A percentile compares a stretch with the other conserved stretches of the same genome.
phyloP scores from a whole-genome alignment of 2,888 invertebrate species.

The Drosophila fulvimacula region DNA sequence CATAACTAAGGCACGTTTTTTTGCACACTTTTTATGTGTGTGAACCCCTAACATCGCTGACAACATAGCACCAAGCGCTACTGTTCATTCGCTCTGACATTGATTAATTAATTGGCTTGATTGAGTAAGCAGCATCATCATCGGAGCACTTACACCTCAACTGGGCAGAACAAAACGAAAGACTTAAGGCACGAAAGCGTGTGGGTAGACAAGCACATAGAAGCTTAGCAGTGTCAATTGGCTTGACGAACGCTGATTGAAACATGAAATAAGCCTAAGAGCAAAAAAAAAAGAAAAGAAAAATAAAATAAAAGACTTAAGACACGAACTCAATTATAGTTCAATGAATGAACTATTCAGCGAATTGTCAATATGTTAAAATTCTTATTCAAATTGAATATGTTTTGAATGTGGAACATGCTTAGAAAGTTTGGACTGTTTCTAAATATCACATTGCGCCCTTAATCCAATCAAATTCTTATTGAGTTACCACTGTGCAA shows the following conservation, averaged over 20 bases:
- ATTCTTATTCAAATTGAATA: slow-evolving; percentile 35
- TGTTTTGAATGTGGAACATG: slow-evolving; percentile 20
- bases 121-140: slow-evolving; percentile 22
- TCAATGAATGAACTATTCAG: slow-evolving; percentile 28
- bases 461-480: slow-evolving; percentile 36
- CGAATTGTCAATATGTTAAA: slow-evolving; percentile 42
- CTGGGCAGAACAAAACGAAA: slow-evolving; percentile 38
- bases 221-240: slow-evolving; percentile 35
- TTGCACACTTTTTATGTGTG: slow-evolving; percentile 35
- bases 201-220: slow-evolving; percentile 51
- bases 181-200: slow-evolving; percentile 46
- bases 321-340: slow-evolving; percentile 38
- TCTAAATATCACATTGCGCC: slow-evolving; percentile 23
- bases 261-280: slow-evolving; percentile 72
- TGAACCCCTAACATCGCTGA: slow-evolving; percentile 26
- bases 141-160: slow-evolving; percentile 45
- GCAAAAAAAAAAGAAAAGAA: slow-evolving; percentile 9
- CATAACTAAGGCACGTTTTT: slow-evolving; percentile 36
- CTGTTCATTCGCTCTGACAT: slow-evolving; percentile 39
- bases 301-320: slow-evolving; percentile 48
- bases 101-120: slow-evolving; percentile 72
- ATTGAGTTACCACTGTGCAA: slow-evolving; percentile 10
- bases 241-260: slow-evolving; percentile 39
- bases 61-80: slow-evolving; percentile 19
- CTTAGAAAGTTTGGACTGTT: slow-evolving; percentile 62